A percentile compares a stretch with the other conserved stretches of the same genome.
phyloP scores from a whole-genome alignment of 2,113 vertebrate genomes.

The Anas platyrhynchos region DNA sequence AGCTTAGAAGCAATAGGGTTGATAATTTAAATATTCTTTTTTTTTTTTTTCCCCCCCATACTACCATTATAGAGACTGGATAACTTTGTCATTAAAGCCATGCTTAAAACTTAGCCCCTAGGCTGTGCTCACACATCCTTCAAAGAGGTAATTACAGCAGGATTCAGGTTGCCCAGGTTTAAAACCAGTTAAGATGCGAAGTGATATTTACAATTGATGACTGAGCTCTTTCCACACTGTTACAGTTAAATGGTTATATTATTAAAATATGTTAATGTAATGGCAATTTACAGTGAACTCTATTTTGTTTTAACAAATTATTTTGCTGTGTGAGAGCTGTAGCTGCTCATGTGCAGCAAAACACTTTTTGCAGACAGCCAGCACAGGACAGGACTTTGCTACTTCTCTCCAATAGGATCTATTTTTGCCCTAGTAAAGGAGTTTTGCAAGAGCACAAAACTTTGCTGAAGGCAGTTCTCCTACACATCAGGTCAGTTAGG shows the following conservation, averaged over 20 bases:
- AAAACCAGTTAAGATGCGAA: conserved; percentile 29
- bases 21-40: neutral
- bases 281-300: conserved; percentile 33
- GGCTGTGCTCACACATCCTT: neutral
- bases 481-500: neutral
- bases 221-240: conserved; percentile 17
- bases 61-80: neutral
- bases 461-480: conserved; percentile 3
- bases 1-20: neutral
- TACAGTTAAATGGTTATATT: conserved; percentile 18
- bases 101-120: neutral
- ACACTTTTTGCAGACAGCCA: neutral
- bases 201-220: conserved; percentile 20
- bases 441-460: neutral
- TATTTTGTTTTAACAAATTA: conserved; percentile 14
- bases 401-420: neutral
- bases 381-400: neutral
- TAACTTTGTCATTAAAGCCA: neutral
- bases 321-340: neutral
- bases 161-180: neutral
- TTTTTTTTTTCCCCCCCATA: no score
- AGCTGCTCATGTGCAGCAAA: neutral
- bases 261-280: conserved; percentile 45
- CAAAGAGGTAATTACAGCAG: conserved; percentile 4
- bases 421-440: neutral